phyloP scores from a whole-genome alignment of 2,797 vertebrate species.

The Alectoris magna region DNA sequence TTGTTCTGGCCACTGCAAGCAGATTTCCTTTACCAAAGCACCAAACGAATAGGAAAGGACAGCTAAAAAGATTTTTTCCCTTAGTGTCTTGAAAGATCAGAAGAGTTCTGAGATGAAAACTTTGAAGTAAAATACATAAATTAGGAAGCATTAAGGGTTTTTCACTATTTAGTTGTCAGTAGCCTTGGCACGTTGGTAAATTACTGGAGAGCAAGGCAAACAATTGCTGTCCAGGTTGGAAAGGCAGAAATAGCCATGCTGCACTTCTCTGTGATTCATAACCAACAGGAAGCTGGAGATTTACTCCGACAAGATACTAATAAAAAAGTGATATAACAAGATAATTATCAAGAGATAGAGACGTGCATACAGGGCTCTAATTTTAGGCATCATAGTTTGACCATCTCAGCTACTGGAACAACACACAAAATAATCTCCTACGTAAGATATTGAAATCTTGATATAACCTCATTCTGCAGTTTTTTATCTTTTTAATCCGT shows the following conservation, averaged over 20 bases:
- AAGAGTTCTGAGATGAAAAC: background rate
- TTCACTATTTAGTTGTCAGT: background rate
- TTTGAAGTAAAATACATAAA: background rate
- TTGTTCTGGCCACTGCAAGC: background rate
- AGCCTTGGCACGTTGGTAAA: background rate
- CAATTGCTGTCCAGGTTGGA: background rate
- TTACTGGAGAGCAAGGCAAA: background rate
- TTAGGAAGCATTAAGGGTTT: background rate
- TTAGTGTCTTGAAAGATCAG: background rate
- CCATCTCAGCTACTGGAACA: background rate
- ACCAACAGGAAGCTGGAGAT: background rate
- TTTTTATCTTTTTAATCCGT: background rate
- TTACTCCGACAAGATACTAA: background rate
- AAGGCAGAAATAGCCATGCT: background rate
- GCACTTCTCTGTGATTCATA: background rate
- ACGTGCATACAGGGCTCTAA: background rate
- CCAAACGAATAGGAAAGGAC: background rate
- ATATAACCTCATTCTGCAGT: background rate
- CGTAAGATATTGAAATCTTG: background rate
- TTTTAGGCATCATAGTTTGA: background rate
- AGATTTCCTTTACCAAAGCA: background rate
- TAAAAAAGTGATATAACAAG: background rate
- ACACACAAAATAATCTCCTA: background rate
- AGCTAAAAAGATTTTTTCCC: background rate
- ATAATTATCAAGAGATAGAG: background rate